phyloP scores from a whole-genome alignment of 2,888 invertebrate species.

The Notodonta dromedarius region DNA sequence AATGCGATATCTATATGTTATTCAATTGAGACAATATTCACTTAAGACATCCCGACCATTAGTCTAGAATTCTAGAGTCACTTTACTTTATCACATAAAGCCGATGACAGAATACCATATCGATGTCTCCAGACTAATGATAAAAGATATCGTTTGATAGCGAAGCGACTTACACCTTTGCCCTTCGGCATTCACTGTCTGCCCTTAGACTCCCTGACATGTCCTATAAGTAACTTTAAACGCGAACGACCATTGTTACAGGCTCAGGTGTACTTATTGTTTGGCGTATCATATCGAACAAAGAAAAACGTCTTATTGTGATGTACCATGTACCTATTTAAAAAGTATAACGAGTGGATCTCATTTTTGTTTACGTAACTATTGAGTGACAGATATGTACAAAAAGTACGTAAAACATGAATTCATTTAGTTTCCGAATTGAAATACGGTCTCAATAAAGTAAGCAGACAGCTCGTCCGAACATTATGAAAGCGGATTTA shows the following conservation, averaged over 20 bases:
- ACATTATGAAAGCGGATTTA: background rate
- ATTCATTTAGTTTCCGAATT: no score
- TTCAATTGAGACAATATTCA: background rate
- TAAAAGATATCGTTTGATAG: background rate
- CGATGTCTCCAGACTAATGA: background rate
- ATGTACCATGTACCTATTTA: no score
- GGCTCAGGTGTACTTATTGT: background rate
- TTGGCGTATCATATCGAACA: background rate
- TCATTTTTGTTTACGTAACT: background rate
- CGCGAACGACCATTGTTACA: constrained; percentile 7
- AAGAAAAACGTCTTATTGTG: background rate
- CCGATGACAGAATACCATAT: background rate
- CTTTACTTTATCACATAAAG: background rate
- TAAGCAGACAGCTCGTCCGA: background rate
- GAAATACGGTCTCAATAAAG: constrained; percentile 1
- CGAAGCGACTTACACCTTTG: background rate
- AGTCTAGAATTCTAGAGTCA: background rate
- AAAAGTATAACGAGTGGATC: background rate
- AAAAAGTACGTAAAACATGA: no score
- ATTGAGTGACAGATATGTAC: background rate
- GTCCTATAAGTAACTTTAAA: constrained; percentile 1
- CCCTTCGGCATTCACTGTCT: constrained; percentile 10
- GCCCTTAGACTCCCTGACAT: constrained; percentile 5
- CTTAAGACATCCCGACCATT: background rate
- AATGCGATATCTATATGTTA: no score